Conservation (phyloP, 2,113 vertebrate genomes). For the Empidonax alnorum region DNA sequence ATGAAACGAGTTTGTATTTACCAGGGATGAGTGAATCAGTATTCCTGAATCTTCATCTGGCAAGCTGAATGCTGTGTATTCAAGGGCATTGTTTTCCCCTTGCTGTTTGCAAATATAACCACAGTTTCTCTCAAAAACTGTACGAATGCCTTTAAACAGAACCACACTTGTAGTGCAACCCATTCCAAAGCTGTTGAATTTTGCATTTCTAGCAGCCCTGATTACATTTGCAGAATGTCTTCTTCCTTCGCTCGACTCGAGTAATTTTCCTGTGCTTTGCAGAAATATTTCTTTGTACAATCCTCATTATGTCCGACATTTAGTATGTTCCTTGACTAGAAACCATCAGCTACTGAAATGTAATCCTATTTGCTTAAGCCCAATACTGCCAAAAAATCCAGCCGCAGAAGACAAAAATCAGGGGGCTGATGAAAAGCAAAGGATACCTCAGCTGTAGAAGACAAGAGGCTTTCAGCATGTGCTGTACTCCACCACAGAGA, state of each 20-base stretch:
- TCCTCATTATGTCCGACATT: conserved; percentile 67
- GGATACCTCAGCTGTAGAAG: conserved; percentile 55
- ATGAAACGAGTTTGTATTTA: conserved; percentile 79
- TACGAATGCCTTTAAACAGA: conserved; percentile 91
- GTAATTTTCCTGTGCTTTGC: conserved; percentile 56
- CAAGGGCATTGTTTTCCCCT: conserved; percentile 84
- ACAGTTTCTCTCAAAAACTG: conserved; percentile 93
- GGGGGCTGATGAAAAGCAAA: conserved; percentile 59
- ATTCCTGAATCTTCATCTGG: conserved; percentile 87
- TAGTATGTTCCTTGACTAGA: conserved; percentile 50
- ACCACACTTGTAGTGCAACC: conserved; percentile 94
- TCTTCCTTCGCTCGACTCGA: conserved; percentile 64
- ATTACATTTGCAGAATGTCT: conserved; percentile 69
- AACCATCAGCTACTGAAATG: conserved; percentile 65
- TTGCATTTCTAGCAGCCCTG: conserved; percentile 76
- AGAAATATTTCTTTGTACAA: conserved; percentile 60
- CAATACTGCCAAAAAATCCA: conserved; percentile 71
- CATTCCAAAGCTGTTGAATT: conserved; percentile 83
- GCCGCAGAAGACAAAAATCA: conserved; percentile 56
- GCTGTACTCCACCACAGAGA: conserved; percentile 12
- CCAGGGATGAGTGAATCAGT: conserved; percentile 79
- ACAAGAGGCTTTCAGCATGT: not conserved
- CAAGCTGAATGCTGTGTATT: conserved; percentile 82
- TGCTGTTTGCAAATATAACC: conserved; percentile 90
- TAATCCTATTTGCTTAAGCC: conserved; percentile 65